Percentiles rank a stretch among this genome's conserved stretches.
These are phyloP conservation scores for Corythornis vintsioides DNA, from an alignment of 2,113 vertebrate genomes.

Conservation along the genomic window DNA sequence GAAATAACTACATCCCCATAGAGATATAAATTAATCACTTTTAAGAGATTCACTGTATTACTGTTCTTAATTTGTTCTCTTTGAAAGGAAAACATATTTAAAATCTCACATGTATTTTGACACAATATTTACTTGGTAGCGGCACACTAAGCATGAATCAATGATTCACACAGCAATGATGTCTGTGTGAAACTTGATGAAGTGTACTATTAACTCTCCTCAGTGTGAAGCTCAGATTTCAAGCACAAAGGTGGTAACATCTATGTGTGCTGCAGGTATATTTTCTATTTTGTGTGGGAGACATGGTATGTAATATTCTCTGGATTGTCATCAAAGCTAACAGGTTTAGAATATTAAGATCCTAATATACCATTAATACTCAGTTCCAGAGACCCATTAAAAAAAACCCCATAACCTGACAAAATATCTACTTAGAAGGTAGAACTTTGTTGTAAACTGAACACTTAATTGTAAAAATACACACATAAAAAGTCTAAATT, in stretches of 20 bases:
- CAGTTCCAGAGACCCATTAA: background rate
- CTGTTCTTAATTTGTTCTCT: background rate
- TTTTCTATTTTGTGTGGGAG: background rate
- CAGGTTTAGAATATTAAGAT: background rate
- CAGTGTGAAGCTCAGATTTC: background rate
- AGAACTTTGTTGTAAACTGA: background rate
- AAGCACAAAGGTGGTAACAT: background rate
- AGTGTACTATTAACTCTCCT: background rate
- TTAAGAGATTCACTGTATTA: background rate
- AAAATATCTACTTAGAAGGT: background rate
- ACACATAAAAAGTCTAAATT: background rate
- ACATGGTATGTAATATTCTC: background rate
- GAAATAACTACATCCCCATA: background rate
- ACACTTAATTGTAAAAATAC: background rate
- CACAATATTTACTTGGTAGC: background rate
- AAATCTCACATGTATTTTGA: background rate
- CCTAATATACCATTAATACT: background rate
- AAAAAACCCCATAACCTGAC: background rate
- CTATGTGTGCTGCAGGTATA: background rate
- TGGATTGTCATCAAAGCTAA: background rate
- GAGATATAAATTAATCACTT: background rate
- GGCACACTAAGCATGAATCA: background rate
- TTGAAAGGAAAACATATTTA: background rate
- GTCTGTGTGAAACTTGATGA: background rate
- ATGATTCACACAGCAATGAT: background rate